phyloP scores from a whole-genome alignment of 1,140 invertebrate genomes.

The Halyomorpha halys region DNA sequence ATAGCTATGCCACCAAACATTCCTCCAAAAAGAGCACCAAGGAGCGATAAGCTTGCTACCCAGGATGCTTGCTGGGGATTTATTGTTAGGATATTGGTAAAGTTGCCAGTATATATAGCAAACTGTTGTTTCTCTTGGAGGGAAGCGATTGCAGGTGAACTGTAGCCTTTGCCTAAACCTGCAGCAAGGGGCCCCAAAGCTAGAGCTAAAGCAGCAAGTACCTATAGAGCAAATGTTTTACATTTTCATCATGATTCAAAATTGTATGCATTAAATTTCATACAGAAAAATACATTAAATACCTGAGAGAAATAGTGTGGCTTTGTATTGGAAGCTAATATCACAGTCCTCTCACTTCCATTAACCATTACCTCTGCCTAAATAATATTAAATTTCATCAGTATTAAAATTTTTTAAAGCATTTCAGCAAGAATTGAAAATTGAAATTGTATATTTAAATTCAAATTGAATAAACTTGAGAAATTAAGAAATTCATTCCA shows the following conservation, averaged over 20 bases:
- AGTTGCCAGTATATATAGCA: constrained; percentile 29
- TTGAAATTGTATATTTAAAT: too few relatives aligned
- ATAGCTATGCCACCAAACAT: constrained; percentile 64
- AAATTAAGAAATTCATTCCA: too few relatives aligned
- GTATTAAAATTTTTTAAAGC: too few relatives aligned
- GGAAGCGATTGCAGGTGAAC: constrained; percentile 70
- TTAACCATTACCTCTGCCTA: constrained; percentile 14
- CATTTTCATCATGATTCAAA: neutral
- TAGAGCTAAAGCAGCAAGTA: constrained; percentile 65
- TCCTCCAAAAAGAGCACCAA: constrained; percentile 61
- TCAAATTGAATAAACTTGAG: neutral
- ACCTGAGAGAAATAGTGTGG: constrained; percentile 13
- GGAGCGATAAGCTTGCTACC: constrained; percentile 66
- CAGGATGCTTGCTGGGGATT: constrained; percentile 67
- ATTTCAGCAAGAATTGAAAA: too few relatives aligned
- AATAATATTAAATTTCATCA: neutral
- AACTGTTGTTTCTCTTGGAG: constrained; percentile 50
- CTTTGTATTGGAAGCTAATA: neutral
- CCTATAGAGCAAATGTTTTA: constrained; percentile 37
- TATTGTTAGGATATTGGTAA: constrained; percentile 45
- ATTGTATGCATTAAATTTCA: neutral
- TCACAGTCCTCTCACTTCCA: constrained; percentile 4
- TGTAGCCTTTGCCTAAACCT: constrained; percentile 72
- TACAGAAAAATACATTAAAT: neutral
- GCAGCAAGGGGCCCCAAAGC: constrained; percentile 69